Evolutionary conservation across 1,140 invertebrate species (phyloP), one percentile per base, ranked within the genome.

Genomic region (Drosophila ironensis): DNA sequence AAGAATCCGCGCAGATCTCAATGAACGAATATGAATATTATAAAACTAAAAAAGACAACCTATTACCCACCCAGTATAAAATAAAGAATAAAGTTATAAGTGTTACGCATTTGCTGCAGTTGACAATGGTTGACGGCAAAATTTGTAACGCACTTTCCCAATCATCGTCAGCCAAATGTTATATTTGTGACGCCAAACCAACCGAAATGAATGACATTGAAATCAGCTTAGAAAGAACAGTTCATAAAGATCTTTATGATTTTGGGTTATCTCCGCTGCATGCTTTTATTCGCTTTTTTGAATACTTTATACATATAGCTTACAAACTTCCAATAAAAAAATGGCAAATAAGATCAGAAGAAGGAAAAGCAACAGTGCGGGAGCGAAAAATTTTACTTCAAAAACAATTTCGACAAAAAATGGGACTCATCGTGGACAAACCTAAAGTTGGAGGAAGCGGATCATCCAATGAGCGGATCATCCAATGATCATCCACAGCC

Each of bases 21-120:
- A 45, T 17, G 42, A 22, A 45, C n/a, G 42, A 45, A 28, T 45
- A 25, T 45, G 38, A 41, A 41, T 20, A 41, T 22, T 45, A 27
- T 2, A 45, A 45, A 45, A 8, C 12, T 28, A 28, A 45, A 45
- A 45, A 16, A 45, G 12, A 14, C 3, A n/a, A 28, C 4, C 24
- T 45, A 28, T 45, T 45, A 45, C 12, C 42, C 6, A 45, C 42
- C 24, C 12, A 45, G 8, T 27, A 45, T 45, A 45, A 45, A 27
- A 11, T 27, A 28, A 45, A 27, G 3, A 4, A 17, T 45, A 45
- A 8, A 45, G 14, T 45, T 28, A 27, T n/a, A 8, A 45, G 27
- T 45, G 24, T 45, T 45, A 28, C 24, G 25, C 8, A 45, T 45
- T 45, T 45, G 11, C 12, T 45, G 25, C 42, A 45, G 42, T 3